phyloP scores from a whole-genome alignment of 2,113 vertebrate genomes.

The Tragelaphus strepsiceros region DNA sequence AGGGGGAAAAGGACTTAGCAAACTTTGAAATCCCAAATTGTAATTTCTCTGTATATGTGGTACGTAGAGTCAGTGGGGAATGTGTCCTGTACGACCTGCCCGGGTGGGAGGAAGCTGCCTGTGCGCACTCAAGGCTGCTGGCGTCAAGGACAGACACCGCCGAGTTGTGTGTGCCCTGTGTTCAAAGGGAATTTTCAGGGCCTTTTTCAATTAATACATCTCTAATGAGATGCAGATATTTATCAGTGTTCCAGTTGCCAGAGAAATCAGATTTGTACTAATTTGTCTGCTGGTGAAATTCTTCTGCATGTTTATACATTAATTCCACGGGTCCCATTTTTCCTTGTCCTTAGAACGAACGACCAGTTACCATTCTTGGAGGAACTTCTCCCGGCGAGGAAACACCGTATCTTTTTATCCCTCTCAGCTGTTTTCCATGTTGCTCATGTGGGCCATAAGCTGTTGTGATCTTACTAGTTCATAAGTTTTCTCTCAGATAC shows the following conservation, averaged over 20 bases:
- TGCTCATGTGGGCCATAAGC: background rate
- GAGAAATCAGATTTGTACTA: background rate
- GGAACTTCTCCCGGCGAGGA: background rate
- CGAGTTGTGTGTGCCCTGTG: background rate
- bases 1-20: background rate
- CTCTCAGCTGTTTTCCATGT: background rate
- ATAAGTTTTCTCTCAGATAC: background rate
- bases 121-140: background rate
- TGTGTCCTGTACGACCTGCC: rapidly evolving
- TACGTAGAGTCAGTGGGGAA: rapidly evolving
- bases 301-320: background rate
- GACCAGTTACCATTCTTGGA: background rate
- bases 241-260: background rate
- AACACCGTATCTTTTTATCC: background rate
- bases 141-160: background rate
- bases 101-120: rapidly evolving
- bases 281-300: rapidly evolving
- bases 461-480: background rate
- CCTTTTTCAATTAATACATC: rapidly evolving
- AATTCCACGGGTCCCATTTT: rapidly evolving
- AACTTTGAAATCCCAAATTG: background rate
- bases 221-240: rapidly evolving
- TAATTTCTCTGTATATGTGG: background rate
- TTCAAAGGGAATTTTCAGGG: background rate
- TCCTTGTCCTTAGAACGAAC: background rate